Evolutionary conservation across 1,140 invertebrate species (phyloP).

Genomic region (Euborellia annulipes): DNA sequence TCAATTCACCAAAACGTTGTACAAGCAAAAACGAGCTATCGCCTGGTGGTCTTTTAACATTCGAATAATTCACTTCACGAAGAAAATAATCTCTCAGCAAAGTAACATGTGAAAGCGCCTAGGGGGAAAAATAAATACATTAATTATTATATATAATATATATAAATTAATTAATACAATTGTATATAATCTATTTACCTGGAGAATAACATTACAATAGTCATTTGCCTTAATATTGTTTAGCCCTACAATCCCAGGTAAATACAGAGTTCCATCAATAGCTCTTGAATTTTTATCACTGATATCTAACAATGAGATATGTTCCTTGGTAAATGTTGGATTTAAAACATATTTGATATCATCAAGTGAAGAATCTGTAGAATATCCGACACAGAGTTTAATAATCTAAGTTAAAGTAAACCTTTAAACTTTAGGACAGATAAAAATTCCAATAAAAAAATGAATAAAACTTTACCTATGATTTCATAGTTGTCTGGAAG

Average conservation of each 20-base stretch:
- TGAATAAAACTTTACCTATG: conserved; percentile 50
- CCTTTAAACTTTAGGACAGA: conserved; percentile 1
- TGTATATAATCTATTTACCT: conserved; percentile 40
- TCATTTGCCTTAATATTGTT: conserved; percentile 99
- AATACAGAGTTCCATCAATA: conserved; percentile 92
- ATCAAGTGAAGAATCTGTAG: conserved; percentile 84
- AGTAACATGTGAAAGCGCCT: conserved; percentile 87
- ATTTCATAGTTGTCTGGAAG: conserved; percentile 99
- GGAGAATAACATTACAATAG: conserved; percentile 96
- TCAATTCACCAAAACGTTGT: conserved; percentile 91
- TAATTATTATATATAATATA: neutral
- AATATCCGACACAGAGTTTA: too few relatives aligned
- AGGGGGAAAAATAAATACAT: conserved; percentile 17
- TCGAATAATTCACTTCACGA: conserved; percentile 79
- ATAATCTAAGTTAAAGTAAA: too few relatives aligned
- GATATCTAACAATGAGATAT: conserved; percentile 66
- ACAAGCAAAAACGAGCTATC: conserved; percentile 83
- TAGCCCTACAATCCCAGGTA: conserved; percentile 89
- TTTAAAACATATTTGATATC: conserved; percentile 99
- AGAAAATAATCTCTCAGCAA: conserved; percentile 92
- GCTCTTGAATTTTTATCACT: conserved; percentile 81
- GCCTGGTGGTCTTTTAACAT: conserved; percentile 80
- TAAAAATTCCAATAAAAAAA: conserved; percentile 5
- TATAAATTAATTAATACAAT: neutral
- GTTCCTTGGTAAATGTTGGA: conserved; percentile 77